Base-by-base conservation (phyloP, 2,797 vertebrate species). In the Enteromius argenteus region DNA sequence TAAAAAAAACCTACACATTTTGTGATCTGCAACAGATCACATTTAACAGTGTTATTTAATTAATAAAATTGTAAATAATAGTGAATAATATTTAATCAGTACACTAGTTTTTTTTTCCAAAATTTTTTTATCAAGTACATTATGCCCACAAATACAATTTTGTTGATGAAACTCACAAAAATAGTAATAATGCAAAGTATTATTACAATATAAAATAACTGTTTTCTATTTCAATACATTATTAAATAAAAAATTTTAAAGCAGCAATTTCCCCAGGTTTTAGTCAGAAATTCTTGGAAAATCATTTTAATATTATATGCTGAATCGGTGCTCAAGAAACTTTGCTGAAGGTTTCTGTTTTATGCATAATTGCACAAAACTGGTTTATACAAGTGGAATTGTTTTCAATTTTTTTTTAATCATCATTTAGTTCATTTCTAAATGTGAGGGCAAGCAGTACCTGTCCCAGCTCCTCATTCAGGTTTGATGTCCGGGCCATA, bases 391-490 rank as follows among this genome's bases (percentile, higher is more conserved):
- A 74, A 53, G 21, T 11, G 37, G 7, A 37, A 37, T 8, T 8
- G 37, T 37, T 7, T 37, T 37, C 7, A 6, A 37, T 37, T 37
- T 37, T 37, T 37, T 37, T 56, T 21, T 30, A 35, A 51, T 74
- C 8, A 53, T 51, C 17, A 1, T 56, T 75, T 37, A 37, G 32
- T 37, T 56, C 1, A 32, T 53, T 51, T 62, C 78, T 58, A 15
- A 32, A 27, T 5, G 0, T 19, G 11, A 32, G 23, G 11, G 68
- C 9, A 4, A n/a, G 62, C 11, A 69, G 89, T 95, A 99, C 98
- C 97, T 99, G 98, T 85, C 98, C 98, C 81, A 99, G 93, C 86
- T 99, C 98, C 91, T 99, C 98, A 86, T 99, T 99, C 80, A 99
- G 96, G 90, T 99, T 99, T 76, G 98, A 99, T 6, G 98, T 99